Base-by-base conservation (phyloP, 2,888 invertebrate genomes). In the Ommatoiulus sabulosus region DNA sequence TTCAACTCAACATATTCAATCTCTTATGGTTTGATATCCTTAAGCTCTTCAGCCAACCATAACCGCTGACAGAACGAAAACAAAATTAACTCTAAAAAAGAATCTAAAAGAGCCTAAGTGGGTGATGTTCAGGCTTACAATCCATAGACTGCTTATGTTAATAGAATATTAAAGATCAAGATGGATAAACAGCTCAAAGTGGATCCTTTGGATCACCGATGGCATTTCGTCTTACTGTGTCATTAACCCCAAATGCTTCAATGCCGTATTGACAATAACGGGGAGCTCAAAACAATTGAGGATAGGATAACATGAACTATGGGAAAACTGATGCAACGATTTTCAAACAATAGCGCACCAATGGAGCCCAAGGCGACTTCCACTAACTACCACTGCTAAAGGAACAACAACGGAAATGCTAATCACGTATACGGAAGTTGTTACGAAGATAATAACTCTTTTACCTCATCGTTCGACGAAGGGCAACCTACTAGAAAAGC, bases 381-480 rank as follows among this genome's bases (percentile, higher is more conserved):
- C 80, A 80, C 35, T 80, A 80, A 80, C 80, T 80, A 80, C 80
- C 80, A 80, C 35, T 80, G 80, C 80, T 80, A 80, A 80, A 80
- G 80, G 80, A 80, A 80, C 80, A 80, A 80, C 80, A 80, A 57
- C 57, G n/a, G 80, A 80, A 80, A 80, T 80, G 80, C 80, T 80
- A 80, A 80, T 80, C 80, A 80, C 80, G 80, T 80, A 80, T 80
- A 80, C 80, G 80, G 80, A 80, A 80, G 80, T 80, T 80, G 80
- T 80, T 80, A 80, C 80, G 80, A 80, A 80, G 80, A 80, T 35
- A 80, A 80, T 8, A 24, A 63, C 63, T 63, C 63, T 24, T 24
- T 52, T 80, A 15, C 80, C 80, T 80, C 80, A 80, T 80, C 80
- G 80, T 80, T 80, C 80, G 24, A 80, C 80, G 80, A 80, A 43